Base-by-base conservation (phyloP, 2,113 vertebrate species). In the Sapajus apella region DNA sequence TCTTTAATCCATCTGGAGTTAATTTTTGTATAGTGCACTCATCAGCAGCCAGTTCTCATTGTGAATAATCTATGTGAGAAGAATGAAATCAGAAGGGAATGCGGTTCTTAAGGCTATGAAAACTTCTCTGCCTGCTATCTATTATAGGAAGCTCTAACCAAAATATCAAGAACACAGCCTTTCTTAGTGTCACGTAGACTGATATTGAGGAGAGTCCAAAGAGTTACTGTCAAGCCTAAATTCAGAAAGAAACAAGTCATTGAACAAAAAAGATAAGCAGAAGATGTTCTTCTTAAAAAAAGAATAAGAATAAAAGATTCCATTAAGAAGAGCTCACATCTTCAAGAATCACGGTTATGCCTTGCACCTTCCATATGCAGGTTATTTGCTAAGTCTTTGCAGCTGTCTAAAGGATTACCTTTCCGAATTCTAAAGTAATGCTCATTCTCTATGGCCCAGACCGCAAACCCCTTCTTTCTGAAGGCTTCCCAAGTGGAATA, bases 81-180 rank as follows among this genome's bases (percentile, higher is more conserved):
- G 30, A 82, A 58, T 21, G 27, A 61, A 89, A 97, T 79, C 23
- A 6, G 8, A 86, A 87, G 58, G 40, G 30, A 23, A 23, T 8
- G 11, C 52, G 66, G 25, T 80, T 83, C 81, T 90, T 90, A 84
- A 95, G 94, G 17, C 75, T 90, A 25, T 90, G 27, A 75, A 87
- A 87, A 47, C 40, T 27, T 76, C 37, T 40, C 56, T 58, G 3
- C 32, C 35, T 75, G 12, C 21, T 52, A 1, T 68, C 47, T 66
- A 6, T 50, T 8, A 58, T 32, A 64, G 27, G 5, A 64, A 56
- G 25, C 30, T 61, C 25, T 64, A 35, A 35, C 27, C 58, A 50
- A 75, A 70, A 75, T 92, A 52, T 30, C 17, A 90, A 83, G 68
- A 94, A 66, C 1, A 16, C 2, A 30, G 70, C 20, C 37, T 21